Base-by-base conservation (phyloP, 2,113 vertebrate species). In the Cyanistes caeruleus region DNA sequence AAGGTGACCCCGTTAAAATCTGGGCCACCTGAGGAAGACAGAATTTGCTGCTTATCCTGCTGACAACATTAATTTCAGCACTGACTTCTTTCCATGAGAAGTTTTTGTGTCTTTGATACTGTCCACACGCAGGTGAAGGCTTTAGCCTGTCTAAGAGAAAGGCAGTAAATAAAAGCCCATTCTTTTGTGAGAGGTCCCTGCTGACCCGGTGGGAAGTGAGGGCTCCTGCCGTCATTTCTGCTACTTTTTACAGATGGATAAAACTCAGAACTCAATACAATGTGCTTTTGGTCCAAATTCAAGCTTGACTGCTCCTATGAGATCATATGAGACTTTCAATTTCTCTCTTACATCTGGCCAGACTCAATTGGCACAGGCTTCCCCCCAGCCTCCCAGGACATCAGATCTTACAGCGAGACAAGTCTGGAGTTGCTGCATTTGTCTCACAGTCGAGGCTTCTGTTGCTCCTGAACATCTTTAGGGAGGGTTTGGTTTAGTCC, bases 171-270 rank as follows among this genome's bases (percentile, higher is more conserved):
- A 90, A 91, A 94, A 93, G 72, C 37, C 51, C 63, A 86, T 94
- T 94, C 90, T 63, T 95, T 30, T 0, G 2, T 39, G 77, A 87
- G 72, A 82, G 77, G 87, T 84, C 87, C 64, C 84, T 13, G 72
- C 68, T 0, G 28, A 55, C 49, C 64, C 77, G 84, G 80, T 30
- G 75, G 94, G 92, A 93, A 85, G 79, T 12, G 53, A 96, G 55
- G 62, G 72, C 90, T 96, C 90, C 87, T 93, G 88, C 82, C 0
- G 2, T 83, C 60, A 56, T 70, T 91, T 87, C 87, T 96, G 90
- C 88, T 94, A 77, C 90, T 90, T 88, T 88, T 90, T 95, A 81
- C 85, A 93, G 90, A 91, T 37, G 82, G 60, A 91, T 88, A 90
- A 81, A 95, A 56, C 83, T 93, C 59, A 74, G 44, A 90, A 73